A percentile compares a stretch with the other conserved stretches of the same genome.
Evolutionary conservation across 2,888 invertebrate species (phyloP).

Genomic region (Pandemis corylana): DNA sequence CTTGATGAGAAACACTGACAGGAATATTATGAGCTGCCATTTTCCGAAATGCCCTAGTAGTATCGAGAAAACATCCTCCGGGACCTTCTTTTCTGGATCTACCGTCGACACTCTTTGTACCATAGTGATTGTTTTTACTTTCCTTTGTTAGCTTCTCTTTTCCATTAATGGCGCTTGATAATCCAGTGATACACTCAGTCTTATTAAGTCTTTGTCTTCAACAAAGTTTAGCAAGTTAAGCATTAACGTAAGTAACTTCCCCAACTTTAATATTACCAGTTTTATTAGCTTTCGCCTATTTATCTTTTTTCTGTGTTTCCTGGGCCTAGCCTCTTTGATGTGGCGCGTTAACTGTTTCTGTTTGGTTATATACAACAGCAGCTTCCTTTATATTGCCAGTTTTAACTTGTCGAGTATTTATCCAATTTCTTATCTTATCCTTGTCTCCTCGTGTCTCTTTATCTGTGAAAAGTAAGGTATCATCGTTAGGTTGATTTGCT

Average conservation of each 20-base stretch:
- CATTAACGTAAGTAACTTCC: background rate
- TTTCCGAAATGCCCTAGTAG: slow-evolving; percentile 83
- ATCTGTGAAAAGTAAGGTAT: slow-evolving; percentile 13
- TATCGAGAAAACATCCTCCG: slow-evolving; percentile 68
- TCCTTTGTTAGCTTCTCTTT: background rate
- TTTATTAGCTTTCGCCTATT: too few relatives aligned
- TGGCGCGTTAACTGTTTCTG: background rate
- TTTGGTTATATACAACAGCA: background rate
- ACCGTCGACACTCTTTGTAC: slow-evolving; percentile 55
- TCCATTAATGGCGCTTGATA: background rate
- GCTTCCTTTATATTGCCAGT: slow-evolving; percentile 1
- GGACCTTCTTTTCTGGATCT: slow-evolving; percentile 45
- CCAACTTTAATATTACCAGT: background rate
- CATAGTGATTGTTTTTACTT: slow-evolving; percentile 55
- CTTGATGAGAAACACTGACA: slow-evolving; percentile 88
- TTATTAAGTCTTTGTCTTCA: too few relatives aligned
- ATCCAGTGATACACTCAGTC: too few relatives aligned
- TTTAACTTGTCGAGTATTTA: background rate
- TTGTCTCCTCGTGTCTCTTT: background rate
- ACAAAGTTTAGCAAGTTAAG: too few relatives aligned
- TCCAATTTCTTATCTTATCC: slow-evolving; percentile 2
- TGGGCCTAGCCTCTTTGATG: background rate
- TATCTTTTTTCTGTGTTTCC: background rate
- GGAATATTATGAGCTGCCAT: slow-evolving; percentile 89
- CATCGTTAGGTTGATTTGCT: background rate